These are phyloP conservation scores for Chionoecetes opilio DNA, from an alignment of 1,140 invertebrate species.

Conservation along the genomic window DNA sequence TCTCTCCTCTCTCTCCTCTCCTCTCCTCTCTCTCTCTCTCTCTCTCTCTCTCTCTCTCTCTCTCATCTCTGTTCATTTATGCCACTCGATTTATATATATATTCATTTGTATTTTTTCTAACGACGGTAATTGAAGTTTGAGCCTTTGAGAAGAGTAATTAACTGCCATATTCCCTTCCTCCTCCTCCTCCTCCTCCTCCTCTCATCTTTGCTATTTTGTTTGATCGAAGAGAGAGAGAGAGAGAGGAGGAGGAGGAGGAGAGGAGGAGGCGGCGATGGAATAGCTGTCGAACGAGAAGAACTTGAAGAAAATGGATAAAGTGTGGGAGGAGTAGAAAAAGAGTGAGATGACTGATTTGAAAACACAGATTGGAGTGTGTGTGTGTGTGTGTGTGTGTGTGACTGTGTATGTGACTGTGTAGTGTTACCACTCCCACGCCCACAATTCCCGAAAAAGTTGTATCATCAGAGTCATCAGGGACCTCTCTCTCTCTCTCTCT, in stretches of 20 bases:
- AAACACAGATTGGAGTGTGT: neutral
- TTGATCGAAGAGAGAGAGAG: no score
- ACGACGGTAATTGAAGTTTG: neutral
- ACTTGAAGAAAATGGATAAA: neutral
- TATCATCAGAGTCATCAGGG: no score
- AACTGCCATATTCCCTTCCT: neutral
- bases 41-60: conserved; percentile 18
- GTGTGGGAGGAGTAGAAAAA: neutral
- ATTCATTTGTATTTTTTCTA: neutral
- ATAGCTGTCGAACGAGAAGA: no score
- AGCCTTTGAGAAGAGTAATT: no score
- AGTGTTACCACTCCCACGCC: neutral
- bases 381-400: conserved; percentile 27
- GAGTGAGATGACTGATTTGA: no score
- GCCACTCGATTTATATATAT: no score
- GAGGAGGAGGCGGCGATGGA: no score
- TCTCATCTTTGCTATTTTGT: no score
- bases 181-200: neutral
- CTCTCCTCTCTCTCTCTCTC: conserved; percentile 40
- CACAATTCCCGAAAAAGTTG: no score
- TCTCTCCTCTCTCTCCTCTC: neutral
- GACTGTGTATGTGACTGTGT: conserved; percentile 45
- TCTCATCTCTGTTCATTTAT: neutral
- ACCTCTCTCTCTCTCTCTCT: no score
- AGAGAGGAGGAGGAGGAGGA: no score